Evolutionary conservation across 2,888 invertebrate genomes (phyloP).

Genomic region (Clunio marinus): DNA sequence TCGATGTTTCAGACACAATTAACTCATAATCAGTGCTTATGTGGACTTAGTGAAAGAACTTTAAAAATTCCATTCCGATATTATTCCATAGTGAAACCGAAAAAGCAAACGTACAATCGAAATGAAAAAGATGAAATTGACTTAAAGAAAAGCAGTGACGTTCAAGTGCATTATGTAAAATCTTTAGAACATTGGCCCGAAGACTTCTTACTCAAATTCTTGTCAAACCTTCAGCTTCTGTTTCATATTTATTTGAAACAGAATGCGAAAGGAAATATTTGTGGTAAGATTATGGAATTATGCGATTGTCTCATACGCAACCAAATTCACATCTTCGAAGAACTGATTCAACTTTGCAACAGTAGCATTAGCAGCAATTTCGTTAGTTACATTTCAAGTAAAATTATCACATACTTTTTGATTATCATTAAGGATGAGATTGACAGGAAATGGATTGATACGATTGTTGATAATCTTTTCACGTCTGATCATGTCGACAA

Average conservation of each 20-base stretch:
- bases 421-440: slow-evolving; percentile 73
- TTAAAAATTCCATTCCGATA: slow-evolving; percentile 66
- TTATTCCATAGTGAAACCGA: slow-evolving; percentile 18
- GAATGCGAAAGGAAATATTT: slow-evolving; percentile 75
- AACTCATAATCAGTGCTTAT: slow-evolving; percentile 70
- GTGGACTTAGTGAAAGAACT: slow-evolving; percentile 67
- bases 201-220: slow-evolving; percentile 68
- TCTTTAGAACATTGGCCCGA: slow-evolving; percentile 54
- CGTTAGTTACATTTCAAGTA: slow-evolving; percentile 73
- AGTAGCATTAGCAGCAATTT: slow-evolving; percentile 74
- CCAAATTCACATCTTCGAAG: slow-evolving; percentile 66
- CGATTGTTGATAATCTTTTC: slow-evolving; percentile 68
- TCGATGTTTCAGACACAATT: slow-evolving; percentile 52
- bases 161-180: slow-evolving; percentile 29
- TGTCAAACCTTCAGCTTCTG: slow-evolving; percentile 76
- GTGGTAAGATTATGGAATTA: slow-evolving; percentile 72
- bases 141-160: neutral
- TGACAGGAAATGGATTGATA: slow-evolving; percentile 75
- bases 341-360: slow-evolving; percentile 74
- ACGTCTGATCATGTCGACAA: slow-evolving; percentile 62
- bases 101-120: neutral
- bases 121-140: neutral
- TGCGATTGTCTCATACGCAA: slow-evolving; percentile 76
- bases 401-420: slow-evolving; percentile 76
- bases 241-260: slow-evolving; percentile 83